These are phyloP conservation scores for Drosophila funebris DNA, from an alignment of 1,140 invertebrate genomes.

Conservation along the genomic window DNA sequence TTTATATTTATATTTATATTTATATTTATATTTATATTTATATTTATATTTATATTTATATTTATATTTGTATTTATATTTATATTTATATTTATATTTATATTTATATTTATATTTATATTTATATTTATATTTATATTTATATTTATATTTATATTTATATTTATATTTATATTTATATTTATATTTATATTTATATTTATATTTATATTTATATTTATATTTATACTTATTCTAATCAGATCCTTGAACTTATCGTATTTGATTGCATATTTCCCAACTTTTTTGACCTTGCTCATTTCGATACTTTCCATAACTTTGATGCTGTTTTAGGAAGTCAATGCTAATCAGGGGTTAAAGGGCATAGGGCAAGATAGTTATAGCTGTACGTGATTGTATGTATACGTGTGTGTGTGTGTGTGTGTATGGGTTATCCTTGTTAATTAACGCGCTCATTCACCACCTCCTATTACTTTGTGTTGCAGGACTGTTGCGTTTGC, in stretches of 20 bases:
- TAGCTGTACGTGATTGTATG: slow-evolving; percentile 28
- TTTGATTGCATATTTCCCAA: slow-evolving; percentile 6
- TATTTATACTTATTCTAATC: neutral
- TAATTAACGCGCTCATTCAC: slow-evolving; percentile 63
- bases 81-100: too few relatives aligned
- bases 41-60: too few relatives aligned
- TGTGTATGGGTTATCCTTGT: slow-evolving; percentile 23
- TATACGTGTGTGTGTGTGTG: neutral
- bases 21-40: too few relatives aligned
- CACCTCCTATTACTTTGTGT: neutral
- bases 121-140: too few relatives aligned
- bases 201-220: neutral
- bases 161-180: too few relatives aligned
- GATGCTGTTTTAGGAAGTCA: neutral
- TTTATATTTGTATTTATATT: too few relatives aligned
- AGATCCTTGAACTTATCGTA: slow-evolving; percentile 17
- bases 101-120: too few relatives aligned
- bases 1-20: too few relatives aligned
- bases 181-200: too few relatives aligned
- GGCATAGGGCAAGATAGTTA: slow-evolving; percentile 45
- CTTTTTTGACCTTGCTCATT: neutral
- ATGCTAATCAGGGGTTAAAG: slow-evolving; percentile 13
- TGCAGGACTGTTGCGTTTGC: slow-evolving; percentile 93
- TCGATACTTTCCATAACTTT: neutral
- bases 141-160: too few relatives aligned